Conservation (phyloP, 2,888 invertebrate species). For the Aromia moschata region DNA sequence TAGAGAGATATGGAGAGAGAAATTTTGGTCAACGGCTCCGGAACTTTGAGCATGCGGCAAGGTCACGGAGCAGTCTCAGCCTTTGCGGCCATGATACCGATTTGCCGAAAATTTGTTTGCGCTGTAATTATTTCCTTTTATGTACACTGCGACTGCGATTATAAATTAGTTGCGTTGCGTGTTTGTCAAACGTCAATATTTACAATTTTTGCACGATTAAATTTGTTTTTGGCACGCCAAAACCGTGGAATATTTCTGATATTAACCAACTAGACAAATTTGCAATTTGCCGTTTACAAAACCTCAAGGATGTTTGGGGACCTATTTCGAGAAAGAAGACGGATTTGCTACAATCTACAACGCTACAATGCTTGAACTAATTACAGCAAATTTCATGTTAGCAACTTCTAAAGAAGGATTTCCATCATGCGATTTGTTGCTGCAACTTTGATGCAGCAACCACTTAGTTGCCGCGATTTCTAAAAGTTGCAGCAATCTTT, state of each 20-base stretch:
- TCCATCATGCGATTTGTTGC: no score
- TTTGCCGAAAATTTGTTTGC: conserved; percentile 20
- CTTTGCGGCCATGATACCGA: conserved; percentile 3
- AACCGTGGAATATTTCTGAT: conserved; percentile 19
- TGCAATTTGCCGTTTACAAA: conserved; percentile 18
- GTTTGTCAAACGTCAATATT: conserved; percentile 26
- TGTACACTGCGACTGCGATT: conserved; percentile 10
- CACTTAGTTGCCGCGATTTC: no score
- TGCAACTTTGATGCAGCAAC: no score
- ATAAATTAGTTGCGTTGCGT: conserved; percentile 11
- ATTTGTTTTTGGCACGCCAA: conserved; percentile 23
- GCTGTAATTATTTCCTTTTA: conserved; percentile 19
- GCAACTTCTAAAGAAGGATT: no score
- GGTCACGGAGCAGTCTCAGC: not conserved
- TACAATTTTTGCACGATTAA: conserved; percentile 23
- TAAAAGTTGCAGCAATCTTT: no score
- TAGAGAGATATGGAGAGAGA: no score
- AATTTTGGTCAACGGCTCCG: not conserved
- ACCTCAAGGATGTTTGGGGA: conserved; percentile 17
- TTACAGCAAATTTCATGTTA: no score
- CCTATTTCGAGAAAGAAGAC: no score
- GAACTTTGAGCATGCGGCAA: conserved; percentile 1
- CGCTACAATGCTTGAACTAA: no score
- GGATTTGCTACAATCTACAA: no score
- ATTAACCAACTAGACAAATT: conserved; percentile 19